These are phyloP conservation scores for Anthophora plumipes DNA, from an alignment of 2,888 invertebrate species.

Conservation along the genomic window DNA sequence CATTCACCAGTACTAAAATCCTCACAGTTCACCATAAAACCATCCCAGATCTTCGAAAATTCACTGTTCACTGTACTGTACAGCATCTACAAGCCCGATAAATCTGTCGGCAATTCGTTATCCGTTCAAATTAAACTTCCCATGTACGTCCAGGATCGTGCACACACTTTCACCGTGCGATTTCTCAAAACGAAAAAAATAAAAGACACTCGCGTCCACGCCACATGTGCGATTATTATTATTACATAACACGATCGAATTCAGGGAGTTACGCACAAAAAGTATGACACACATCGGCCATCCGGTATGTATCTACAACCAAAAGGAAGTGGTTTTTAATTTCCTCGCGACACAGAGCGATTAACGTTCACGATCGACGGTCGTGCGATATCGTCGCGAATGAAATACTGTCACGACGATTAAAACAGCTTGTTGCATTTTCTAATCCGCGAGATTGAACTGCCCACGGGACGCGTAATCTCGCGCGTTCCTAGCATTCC, in stretches of 20 bases:
- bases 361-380: constrained; percentile 14
- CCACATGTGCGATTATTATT: not conserved
- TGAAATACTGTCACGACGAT: constrained; percentile 23
- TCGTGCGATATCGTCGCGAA: not conserved
- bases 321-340: constrained; percentile 69
- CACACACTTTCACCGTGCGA: not conserved
- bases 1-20: constrained; percentile 9
- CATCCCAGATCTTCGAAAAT: not conserved
- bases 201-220: not conserved
- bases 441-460: constrained; percentile 40
- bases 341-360: constrained; percentile 48
- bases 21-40: constrained; percentile 2
- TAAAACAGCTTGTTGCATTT: constrained; percentile 26
- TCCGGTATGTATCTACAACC: constrained; percentile 60
- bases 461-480: constrained; percentile 37
- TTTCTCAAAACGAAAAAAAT: not conserved
- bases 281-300: constrained; percentile 22
- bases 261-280: constrained; percentile 9
- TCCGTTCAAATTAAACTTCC: not conserved
- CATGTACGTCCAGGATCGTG: not conserved
- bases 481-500: constrained; percentile 63
- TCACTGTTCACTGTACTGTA: not conserved
- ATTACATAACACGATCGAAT: constrained; percentile 14
- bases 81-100: constrained; percentile 1
- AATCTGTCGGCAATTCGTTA: not conserved